Evolutionary conservation across 2,113 vertebrate genomes (phyloP), one percentile per base, ranked within the genome.

Genomic region (Gobio gobio): DNA sequence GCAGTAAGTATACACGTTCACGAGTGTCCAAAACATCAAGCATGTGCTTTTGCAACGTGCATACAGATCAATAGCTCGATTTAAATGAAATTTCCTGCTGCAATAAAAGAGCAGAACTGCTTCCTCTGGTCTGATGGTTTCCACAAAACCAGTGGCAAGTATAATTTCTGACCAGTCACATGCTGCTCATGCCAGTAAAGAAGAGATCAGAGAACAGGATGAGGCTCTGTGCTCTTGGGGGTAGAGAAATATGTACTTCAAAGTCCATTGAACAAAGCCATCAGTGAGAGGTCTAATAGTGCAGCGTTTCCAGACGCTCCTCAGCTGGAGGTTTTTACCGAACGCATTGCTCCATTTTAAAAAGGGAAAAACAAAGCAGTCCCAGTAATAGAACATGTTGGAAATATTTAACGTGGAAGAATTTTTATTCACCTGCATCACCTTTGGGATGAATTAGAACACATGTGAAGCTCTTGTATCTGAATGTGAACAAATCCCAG

Each of bases 41-140:
- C n/a, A n/a, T 45, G 51, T 24, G 63, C 77, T 72, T 74, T 63
- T 61, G 22, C 26, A 26, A 61, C n/a, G 26, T 73, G 12, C 54
- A 43, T 33, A 64, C 66, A 43, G 36, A 85, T 82, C 78, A 87
- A 82, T 73, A 61, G 26, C 73, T 49, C 18, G 36, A 84, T 81
- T 59, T 83, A 72, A 51, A 75, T 51, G 14, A 10, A 51, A 51
- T 77, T 33, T 77, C 16, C 74, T 33, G n/a, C 47, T 56, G 1
- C 26, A 22, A 36, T 77, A 10, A 56, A 78, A 56, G 75, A 78
- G 18, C 10, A 40, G 54, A 36, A 14, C 5, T 3, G 20, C 51
- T 58, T 78, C 10, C 5, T n/a, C n/a, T 13, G 76, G 29, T 58
- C 22, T 22, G 20, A 59, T 58, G 33, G 33, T 59, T 78, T 78